phyloP scores from a whole-genome alignment of 1,140 invertebrate genomes.

The Callitettix versicolor region DNA sequence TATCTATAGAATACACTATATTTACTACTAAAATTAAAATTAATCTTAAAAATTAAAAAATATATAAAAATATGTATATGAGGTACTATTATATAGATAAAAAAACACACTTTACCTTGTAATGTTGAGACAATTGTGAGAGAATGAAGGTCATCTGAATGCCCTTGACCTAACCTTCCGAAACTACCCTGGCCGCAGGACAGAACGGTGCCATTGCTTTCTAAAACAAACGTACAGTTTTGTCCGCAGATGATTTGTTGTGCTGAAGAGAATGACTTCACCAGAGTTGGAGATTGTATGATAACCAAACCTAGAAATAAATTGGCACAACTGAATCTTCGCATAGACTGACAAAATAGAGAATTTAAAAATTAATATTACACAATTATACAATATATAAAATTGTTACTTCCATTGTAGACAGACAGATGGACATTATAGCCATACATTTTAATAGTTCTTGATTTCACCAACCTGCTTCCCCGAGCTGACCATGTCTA shows the following conservation, averaged over 20 bases:
- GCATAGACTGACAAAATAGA: no score
- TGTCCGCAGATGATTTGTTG: conserved; percentile 52
- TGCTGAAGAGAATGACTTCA: conserved; percentile 38
- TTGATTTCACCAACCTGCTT: no score
- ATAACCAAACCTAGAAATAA: no score
- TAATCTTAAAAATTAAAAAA: not conserved
- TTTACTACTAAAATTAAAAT: not conserved
- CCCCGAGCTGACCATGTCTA: conserved; percentile 50
- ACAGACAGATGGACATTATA: no score
- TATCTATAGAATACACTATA: not conserved
- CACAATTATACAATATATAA: no score
- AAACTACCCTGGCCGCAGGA: conserved; percentile 49
- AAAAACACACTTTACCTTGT: conserved; percentile 37
- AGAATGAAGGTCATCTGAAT: conserved; percentile 47
- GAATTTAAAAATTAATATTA: no score
- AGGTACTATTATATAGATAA: not conserved
- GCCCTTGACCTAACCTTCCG: conserved; percentile 46
- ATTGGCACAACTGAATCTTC: no score
- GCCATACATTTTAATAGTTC: no score
- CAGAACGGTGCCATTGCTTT: conserved; percentile 43
- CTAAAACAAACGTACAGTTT: conserved; percentile 49
- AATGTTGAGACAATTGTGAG: conserved; percentile 50
- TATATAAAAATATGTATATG: not conserved
- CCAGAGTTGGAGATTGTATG: conserved; percentile 32
- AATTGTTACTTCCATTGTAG: no score